Conservation (phyloP, 1,140 invertebrate species). For the Chrysopa pallens region DNA sequence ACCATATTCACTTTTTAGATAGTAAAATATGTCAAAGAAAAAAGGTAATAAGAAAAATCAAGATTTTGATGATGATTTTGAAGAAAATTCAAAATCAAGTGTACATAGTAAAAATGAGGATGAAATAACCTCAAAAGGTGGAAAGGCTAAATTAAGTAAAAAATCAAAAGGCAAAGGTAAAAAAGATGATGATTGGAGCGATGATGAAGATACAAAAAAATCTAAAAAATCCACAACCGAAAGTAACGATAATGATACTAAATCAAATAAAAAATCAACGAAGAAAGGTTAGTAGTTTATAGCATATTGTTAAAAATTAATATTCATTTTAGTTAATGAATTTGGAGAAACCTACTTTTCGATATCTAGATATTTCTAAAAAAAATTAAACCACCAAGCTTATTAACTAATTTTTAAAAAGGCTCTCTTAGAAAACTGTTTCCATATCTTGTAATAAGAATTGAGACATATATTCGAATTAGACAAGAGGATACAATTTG, state of each 20-base stretch:
- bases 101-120: constrained; percentile 16
- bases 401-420: too few species aligned
- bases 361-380: neutral
- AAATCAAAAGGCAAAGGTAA: constrained; percentile 27
- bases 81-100: constrained; percentile 21
- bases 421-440: too few species aligned
- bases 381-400: too few species aligned
- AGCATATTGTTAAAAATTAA: neutral
- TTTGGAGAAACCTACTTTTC: neutral
- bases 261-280: constrained; percentile 25
- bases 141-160: constrained; percentile 24
- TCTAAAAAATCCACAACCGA: constrained; percentile 12
- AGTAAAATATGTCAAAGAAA: constrained; percentile 33
- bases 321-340: neutral
- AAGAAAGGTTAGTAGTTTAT: constrained; percentile 26
- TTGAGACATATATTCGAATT: too few species aligned
- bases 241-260: constrained; percentile 28
- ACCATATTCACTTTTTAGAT: too few species aligned
- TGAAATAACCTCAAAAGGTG: constrained; percentile 30
- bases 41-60: constrained; percentile 39
- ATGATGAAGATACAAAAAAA: constrained; percentile 19
- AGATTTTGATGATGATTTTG: constrained; percentile 34
- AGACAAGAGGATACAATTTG: too few species aligned
- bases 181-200: constrained; percentile 23
- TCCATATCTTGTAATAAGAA: too few species aligned